Evolutionary conservation across 2,797 vertebrate genomes (phyloP).

Genomic region (Xyrichtys novacula): DNA sequence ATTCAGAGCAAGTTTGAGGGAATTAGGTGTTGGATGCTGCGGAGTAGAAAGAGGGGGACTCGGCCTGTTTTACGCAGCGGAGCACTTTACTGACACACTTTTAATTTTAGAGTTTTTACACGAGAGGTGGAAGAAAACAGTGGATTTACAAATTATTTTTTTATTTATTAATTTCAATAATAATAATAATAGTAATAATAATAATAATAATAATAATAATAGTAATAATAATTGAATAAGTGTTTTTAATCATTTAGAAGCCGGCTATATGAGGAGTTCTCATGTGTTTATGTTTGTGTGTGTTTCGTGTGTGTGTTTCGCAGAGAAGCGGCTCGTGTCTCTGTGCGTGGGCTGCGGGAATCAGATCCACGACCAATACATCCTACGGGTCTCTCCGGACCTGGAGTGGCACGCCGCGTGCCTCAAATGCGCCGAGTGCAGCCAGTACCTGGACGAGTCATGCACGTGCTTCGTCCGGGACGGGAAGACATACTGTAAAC

Average conservation of each 20-base stretch:
- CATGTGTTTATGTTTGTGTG: neutral
- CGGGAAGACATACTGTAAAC: slow-evolving; percentile 97
- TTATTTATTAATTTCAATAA: no score
- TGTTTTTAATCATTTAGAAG: neutral
- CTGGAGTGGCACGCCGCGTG: slow-evolving; percentile 98
- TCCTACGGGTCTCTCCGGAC: slow-evolving; percentile 95
- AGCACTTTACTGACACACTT: neutral
- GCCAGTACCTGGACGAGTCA: slow-evolving; percentile 96
- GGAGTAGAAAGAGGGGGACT: neutral
- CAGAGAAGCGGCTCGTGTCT: slow-evolving; percentile 97
- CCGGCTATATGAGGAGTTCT: neutral
- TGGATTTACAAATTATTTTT: neutral
- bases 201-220: neutral
- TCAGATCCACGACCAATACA: slow-evolving; percentile 98
- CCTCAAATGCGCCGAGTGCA: slow-evolving; percentile 96
- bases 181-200: neutral
- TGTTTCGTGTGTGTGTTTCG: slow-evolving; percentile 1
- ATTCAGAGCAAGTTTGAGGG: neutral
- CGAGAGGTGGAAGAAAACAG: neutral
- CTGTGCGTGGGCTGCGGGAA: slow-evolving; percentile 97
- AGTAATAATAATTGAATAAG: neutral
- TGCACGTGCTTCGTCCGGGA: slow-evolving; percentile 98
- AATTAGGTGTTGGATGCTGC: slow-evolving; percentile 5
- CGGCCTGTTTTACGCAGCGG: slow-evolving; percentile 7
- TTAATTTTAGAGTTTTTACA: neutral